Evolutionary conservation across 1,140 invertebrate genomes (phyloP).

Genomic region (Saccostrea glomerata): DNA sequence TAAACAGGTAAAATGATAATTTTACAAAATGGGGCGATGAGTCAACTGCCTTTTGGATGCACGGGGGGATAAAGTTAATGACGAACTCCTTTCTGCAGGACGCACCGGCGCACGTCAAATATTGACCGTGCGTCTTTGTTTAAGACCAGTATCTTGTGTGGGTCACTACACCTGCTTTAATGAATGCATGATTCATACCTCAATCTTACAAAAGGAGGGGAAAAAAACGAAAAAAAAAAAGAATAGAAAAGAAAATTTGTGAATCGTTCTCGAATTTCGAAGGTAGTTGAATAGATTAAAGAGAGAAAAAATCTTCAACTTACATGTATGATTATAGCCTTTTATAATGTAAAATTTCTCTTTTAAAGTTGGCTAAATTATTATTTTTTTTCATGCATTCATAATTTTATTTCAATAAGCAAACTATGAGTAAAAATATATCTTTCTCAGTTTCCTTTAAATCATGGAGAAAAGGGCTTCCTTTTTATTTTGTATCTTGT

Average conservation of each 20-base stretch:
- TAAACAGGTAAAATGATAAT: background rate
- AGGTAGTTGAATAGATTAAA: too few relatives aligned
- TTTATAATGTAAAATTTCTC: too few relatives aligned
- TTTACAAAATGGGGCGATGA: background rate
- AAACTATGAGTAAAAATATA: too few relatives aligned
- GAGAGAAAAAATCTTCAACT: too few relatives aligned
- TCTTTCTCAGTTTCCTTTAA: too few relatives aligned
- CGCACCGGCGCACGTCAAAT: background rate
- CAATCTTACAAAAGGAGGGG: background rate
- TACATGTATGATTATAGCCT: too few relatives aligned
- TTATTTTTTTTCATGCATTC: too few relatives aligned
- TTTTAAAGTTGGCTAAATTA: too few relatives aligned
- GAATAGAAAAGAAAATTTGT: background rate
- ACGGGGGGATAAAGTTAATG: background rate
- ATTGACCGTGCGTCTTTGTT: background rate
- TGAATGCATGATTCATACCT: background rate
- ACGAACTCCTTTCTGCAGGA: background rate
- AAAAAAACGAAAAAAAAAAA: background rate
- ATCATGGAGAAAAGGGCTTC: too few relatives aligned
- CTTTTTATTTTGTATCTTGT: too few relatives aligned
- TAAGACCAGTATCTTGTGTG: background rate
- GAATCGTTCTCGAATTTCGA: background rate
- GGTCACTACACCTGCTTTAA: background rate
- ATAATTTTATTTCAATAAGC: too few relatives aligned
- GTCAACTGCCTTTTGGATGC: constrained; percentile 5